phyloP scores from a whole-genome alignment of 2,113 vertebrate species.

The Petromus typicus region DNA sequence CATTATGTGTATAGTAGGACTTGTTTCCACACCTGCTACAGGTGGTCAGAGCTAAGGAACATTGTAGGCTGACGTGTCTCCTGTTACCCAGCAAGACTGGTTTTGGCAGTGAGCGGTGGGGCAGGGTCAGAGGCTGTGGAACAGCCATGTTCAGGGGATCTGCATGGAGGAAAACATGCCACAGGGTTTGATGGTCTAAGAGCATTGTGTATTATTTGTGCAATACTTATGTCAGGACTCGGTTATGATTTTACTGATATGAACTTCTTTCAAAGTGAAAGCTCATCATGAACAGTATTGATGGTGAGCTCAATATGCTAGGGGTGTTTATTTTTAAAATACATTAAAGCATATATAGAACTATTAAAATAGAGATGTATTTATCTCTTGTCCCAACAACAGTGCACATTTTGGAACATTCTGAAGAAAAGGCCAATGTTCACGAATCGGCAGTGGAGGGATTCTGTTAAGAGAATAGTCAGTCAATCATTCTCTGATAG shows the following conservation, averaged over 20 bases:
- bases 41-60: background rate
- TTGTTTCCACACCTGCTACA: background rate
- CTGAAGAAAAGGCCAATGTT: constrained; percentile 62
- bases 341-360: background rate
- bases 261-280: background rate
- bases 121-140: rapidly evolving
- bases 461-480: constrained; percentile 84
- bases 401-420: constrained; percentile 38
- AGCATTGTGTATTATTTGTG: background rate
- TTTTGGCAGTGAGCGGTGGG: background rate
- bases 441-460: constrained; percentile 75
- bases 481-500: constrained; percentile 84
- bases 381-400: background rate
- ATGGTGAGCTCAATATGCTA: background rate
- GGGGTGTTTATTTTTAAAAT: background rate
- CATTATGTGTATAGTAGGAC: rapidly evolving
- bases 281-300: background rate
- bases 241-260: background rate
- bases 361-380: background rate
- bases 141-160: rapidly evolving
- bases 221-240: background rate
- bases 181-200: rapidly evolving
- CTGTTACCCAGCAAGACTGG: background rate
- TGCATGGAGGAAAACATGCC: background rate
- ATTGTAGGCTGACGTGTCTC: background rate